Evolutionary conservation across 2,888 invertebrate genomes (phyloP).

Genomic region (Dione vanillae): DNA sequence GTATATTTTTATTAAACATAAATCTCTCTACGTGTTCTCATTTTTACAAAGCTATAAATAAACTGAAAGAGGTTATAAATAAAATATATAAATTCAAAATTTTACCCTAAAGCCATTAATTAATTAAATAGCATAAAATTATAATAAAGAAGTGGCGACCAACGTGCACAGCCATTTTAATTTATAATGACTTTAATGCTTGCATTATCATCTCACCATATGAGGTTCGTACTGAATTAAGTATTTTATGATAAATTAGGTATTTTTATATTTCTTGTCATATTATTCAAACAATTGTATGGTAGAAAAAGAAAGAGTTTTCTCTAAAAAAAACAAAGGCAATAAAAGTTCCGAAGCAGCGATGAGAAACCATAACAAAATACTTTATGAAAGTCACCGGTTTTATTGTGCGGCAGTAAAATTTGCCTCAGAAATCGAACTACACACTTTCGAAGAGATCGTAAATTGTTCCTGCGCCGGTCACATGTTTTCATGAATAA

Average conservation of each 20-base stretch:
- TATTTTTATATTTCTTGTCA: not conserved
- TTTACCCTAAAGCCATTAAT: not conserved
- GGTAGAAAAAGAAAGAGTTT: not conserved
- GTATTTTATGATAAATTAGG: slow-evolving; percentile 4
- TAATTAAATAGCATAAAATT: slow-evolving; percentile 10
- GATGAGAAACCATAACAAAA: slow-evolving; percentile 47
- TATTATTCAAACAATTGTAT: not conserved
- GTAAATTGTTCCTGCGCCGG: slow-evolving; percentile 72
- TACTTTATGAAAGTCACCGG: slow-evolving; percentile 69
- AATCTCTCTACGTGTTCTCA: too few relatives aligned
- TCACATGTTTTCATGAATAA: slow-evolving; percentile 73
- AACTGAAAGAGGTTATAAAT: not conserved
- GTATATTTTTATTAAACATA: too few relatives aligned
- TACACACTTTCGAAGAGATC: slow-evolving; percentile 72
- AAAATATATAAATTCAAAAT: not conserved
- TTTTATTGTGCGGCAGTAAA: slow-evolving; percentile 71
- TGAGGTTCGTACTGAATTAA: slow-evolving; percentile 15
- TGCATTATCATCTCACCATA: slow-evolving; percentile 22
- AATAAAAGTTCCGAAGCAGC: slow-evolving; percentile 34
- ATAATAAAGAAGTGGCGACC: not conserved
- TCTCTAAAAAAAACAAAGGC: slow-evolving; percentile 24
- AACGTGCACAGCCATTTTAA: slow-evolving; percentile 19
- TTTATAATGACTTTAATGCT: slow-evolving; percentile 27
- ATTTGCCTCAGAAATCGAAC: slow-evolving; percentile 75
- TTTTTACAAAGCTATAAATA: too few relatives aligned